Base-by-base conservation (phyloP, 1,140 invertebrate species). In the Nylanderia fulva region DNA sequence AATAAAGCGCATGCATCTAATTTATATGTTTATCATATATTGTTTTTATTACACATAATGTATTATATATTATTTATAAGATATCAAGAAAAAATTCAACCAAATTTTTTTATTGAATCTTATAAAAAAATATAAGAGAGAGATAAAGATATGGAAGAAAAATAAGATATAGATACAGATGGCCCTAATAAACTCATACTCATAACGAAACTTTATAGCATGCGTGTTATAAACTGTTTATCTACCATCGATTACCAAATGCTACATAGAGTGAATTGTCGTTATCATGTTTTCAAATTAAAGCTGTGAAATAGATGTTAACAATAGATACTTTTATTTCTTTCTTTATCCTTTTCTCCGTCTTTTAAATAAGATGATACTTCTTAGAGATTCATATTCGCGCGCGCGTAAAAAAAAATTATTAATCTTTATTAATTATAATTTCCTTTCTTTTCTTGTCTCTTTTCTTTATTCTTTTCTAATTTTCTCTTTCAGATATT, bases 321-420 rank as follows among this genome's bases (percentile, higher is more conserved):
- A 58, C 33, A 24, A 84, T 3, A 84, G 72, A 76, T 75, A 77
- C 36, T 58, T 56, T 74, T 42, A 77, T 76, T 84, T 84, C n/a
- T n/a, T n/a, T n/a, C n/a, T n/a, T n/a, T n/a, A n/a, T n/a, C n/a
- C n/a, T n/a, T n/a, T n/a, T n/a, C n/a, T n/a, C 80, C 80, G 56
- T 48, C 36, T 71, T 42, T 72, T 58, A 82, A 82, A 82, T 71
- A 71, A 45, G 7, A 21, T 7, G 66, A 82, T 82, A 2, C 52
- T 82, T 72, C 66, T n/a, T 72, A 33, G 66, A 72, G 72, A n/a
- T n/a, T 13, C n/a, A 71, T 15, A 56, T 52, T 79, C 18, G 48
- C 36, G 58, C 24, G n/a, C n/a, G n/a, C n/a, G n/a, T n/a, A n/a
- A n/a, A n/a, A n/a, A n/a, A 64, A 79, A 11, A 69, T 58, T 42